Percentiles rank a stretch among this genome's conserved stretches.
Evolutionary conservation across 1,140 invertebrate species (phyloP).

Genomic region (Mycetomoellerius zeteki): DNA sequence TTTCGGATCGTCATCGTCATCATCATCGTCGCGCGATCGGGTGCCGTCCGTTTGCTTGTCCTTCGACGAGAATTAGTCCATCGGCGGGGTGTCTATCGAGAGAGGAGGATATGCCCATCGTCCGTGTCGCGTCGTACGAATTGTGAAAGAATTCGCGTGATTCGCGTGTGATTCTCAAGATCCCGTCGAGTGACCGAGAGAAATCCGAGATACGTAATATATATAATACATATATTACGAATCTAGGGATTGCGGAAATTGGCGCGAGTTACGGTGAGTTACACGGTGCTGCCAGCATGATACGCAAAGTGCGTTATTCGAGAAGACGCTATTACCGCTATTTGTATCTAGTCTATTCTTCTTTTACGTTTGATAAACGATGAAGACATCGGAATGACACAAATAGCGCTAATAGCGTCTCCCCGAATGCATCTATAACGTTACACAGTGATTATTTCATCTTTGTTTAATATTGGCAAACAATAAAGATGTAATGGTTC

Average conservation of each 20-base stretch:
- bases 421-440: too few relatives aligned
- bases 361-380: too few relatives aligned
- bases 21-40: background rate
- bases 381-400: too few relatives aligned
- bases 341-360: too few relatives aligned
- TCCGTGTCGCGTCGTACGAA: conserved; percentile 15
- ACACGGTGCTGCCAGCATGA: too few relatives aligned
- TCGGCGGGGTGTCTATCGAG: conserved; percentile 36
- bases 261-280: conserved; percentile 26
- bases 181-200: background rate
- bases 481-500: too few relatives aligned
- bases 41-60: background rate
- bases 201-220: conserved; percentile 14
- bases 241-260: conserved; percentile 9
- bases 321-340: too few relatives aligned
- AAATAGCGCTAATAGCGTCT: too few relatives aligned
- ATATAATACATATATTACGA: background rate
- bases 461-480: too few relatives aligned
- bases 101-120: conserved; percentile 31
- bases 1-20: background rate
- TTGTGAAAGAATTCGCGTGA: conserved; percentile 10
- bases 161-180: background rate
- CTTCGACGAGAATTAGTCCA: background rate
- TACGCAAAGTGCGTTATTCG: background rate
- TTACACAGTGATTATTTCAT: too few relatives aligned